phyloP scores from a whole-genome alignment of 1,140 invertebrate species.

The Pararge aegeria region DNA sequence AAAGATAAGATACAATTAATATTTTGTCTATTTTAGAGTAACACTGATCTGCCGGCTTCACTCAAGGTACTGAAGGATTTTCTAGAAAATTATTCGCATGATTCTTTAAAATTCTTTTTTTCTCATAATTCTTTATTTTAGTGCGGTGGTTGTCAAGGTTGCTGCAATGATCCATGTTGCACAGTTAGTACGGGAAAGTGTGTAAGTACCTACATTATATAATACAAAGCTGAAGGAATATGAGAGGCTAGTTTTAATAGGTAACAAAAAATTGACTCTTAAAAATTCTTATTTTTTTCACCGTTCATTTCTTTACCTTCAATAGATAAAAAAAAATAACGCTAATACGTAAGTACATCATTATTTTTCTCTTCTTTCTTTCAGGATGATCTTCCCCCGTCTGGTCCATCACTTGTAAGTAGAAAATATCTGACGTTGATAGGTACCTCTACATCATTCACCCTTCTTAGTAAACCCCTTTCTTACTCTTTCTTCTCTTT shows the following conservation, averaged over 20 bases:
- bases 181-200: constrained; percentile 28
- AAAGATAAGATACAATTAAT: constrained; percentile 1
- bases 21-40: constrained; percentile 49
- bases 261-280: no score
- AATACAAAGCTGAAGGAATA: no score
- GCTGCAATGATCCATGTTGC: constrained; percentile 39
- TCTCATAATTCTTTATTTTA: constrained; percentile 18
- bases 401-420: constrained; percentile 35
- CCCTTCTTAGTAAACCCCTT: no score
- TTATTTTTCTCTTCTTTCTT: constrained; percentile 26
- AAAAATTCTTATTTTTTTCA: no score
- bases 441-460: no score
- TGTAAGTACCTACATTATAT: constrained; percentile 28
- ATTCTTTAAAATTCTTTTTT: no score
- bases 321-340: neutral
- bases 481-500: neutral
- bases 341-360: neutral
- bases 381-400: constrained; percentile 34
- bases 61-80: constrained; percentile 46
- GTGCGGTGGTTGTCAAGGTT: constrained; percentile 47
- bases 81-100: no score
- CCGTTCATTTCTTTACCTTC: no score
- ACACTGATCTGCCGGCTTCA: constrained; percentile 51
- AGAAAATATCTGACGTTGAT: neutral
- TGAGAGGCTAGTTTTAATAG: no score